phyloP scores from a whole-genome alignment of 1,140 invertebrate genomes.

The Chironomus striatipennis region DNA sequence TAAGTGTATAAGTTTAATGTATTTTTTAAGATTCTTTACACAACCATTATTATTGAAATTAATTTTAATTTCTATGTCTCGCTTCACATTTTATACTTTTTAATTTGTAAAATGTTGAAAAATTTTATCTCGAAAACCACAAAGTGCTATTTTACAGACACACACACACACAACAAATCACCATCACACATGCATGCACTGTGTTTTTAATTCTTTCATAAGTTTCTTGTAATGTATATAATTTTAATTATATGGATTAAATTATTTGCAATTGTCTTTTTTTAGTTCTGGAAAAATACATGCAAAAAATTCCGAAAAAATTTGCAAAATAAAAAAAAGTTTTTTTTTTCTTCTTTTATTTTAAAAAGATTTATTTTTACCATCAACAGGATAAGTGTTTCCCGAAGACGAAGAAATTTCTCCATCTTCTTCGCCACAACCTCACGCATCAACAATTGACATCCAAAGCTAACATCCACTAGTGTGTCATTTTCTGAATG shows the following conservation, averaged over 20 bases:
- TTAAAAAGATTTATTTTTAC: not conserved
- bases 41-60: not conserved
- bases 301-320: not conserved
- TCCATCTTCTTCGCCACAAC: not conserved
- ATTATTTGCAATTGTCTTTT: not conserved
- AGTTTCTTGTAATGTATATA: slow-evolving; percentile 9
- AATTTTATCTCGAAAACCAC: not conserved
- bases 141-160: not conserved
- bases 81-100: no score
- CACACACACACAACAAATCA: no score
- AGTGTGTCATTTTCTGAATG: not conserved
- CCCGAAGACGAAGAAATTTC: not conserved
- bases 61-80: no score
- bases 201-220: not conserved
- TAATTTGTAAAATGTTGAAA: not conserved
- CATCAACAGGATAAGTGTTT: slow-evolving; percentile 10
- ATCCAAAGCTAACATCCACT: slow-evolving; percentile 18
- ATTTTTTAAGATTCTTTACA: not conserved
- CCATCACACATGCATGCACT: not conserved
- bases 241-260: not conserved
- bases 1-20: not conserved
- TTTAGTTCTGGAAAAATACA: not conserved
- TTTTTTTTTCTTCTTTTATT: not conserved
- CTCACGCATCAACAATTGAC: not conserved
- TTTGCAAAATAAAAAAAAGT: not conserved